Evolutionary conservation across 2,797 vertebrate genomes (phyloP).

Genomic region (Malurus splendens): DNA sequence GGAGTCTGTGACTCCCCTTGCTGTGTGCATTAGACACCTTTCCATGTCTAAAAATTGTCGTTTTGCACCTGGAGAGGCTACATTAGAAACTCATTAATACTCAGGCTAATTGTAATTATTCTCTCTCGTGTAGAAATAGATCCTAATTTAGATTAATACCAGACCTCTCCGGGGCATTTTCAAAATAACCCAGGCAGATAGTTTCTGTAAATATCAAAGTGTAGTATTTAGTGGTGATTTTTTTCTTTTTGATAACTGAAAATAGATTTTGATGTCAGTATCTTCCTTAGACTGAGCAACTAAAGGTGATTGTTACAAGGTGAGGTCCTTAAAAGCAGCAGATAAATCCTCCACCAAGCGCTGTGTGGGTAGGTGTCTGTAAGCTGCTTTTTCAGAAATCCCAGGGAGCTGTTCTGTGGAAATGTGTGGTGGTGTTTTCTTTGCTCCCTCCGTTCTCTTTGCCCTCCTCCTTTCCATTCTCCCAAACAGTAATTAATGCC

Average conservation of each 20-base stretch:
- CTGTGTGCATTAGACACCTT: neutral
- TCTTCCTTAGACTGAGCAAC: neutral
- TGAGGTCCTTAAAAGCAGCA: neutral
- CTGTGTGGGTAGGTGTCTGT: neutral
- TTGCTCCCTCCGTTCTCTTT: neutral
- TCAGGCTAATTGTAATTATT: neutral
- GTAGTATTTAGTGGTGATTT: neutral
- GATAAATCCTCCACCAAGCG: neutral
- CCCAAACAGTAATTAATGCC: constrained; percentile 49
- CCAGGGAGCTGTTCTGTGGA: neutral
- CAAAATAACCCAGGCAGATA: neutral
- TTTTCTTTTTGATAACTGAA: neutral
- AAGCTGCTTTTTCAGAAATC: neutral
- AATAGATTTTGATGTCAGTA: neutral
- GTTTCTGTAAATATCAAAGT: neutral
- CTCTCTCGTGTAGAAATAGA: neutral
- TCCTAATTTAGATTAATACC: neutral
- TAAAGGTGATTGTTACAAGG: neutral
- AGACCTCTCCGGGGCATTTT: neutral
- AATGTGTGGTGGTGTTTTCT: neutral
- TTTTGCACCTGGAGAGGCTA: neutral
- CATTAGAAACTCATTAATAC: neutral
- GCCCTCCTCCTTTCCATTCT: neutral
- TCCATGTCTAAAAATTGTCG: neutral
- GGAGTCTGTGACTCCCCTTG: neutral